Conservation (phyloP, 1,140 invertebrate species). For the Conus ventricosus region DNA sequence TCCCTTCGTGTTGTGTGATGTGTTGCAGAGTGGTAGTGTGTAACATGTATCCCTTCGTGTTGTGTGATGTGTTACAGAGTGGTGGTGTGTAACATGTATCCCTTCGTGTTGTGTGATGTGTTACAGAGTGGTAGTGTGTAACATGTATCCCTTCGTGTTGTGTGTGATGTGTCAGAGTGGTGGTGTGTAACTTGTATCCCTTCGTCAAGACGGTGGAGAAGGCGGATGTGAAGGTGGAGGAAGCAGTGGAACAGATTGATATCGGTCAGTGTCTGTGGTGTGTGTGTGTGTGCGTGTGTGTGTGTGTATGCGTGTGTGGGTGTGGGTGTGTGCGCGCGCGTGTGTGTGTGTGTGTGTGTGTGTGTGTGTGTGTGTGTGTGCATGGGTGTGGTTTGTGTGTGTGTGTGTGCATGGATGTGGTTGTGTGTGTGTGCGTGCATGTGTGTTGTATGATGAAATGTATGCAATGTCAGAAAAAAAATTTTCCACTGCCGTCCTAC, state of each 20-base stretch:
- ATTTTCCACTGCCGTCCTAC: too few relatives aligned
- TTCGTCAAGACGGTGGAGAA: constrained; percentile 93
- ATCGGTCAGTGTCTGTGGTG: constrained; percentile 78
- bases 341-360: neutral
- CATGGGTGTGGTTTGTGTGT: too few relatives aligned
- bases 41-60: too few relatives aligned
- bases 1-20: neutral
- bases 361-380: too few relatives aligned
- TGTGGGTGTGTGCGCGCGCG: neutral
- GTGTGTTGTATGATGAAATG: too few relatives aligned
- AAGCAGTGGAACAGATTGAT: constrained; percentile 98
- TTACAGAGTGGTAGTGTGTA: too few relatives aligned
- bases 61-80: neutral
- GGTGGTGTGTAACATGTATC: too few relatives aligned
- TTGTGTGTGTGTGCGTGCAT: too few relatives aligned
- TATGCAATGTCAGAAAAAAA: too few relatives aligned
- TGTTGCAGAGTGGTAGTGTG: too few relatives aligned
- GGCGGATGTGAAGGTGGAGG: constrained; percentile 85
- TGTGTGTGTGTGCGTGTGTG: neutral
- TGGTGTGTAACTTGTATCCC: constrained; percentile 96
- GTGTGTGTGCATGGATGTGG: too few relatives aligned
- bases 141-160: too few relatives aligned
- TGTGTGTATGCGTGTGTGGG: neutral
- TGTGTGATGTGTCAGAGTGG: constrained; percentile 63
- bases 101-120: neutral